Percentiles rank a stretch among this genome's conserved stretches.
Evolutionary conservation across 2,888 invertebrate species (phyloP).

Genomic region (Galerucella pusilla): DNA sequence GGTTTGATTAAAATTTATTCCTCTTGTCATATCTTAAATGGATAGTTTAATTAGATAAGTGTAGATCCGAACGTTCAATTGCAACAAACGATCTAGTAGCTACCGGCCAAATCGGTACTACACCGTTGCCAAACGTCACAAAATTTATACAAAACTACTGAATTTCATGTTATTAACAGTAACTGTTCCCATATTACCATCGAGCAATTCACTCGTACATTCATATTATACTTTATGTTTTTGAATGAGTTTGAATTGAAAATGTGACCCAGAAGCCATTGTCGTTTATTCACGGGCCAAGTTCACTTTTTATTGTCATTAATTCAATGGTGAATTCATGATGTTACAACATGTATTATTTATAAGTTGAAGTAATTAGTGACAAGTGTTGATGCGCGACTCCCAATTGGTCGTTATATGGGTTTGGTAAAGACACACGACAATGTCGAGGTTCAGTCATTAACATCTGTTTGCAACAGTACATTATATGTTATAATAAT

Average conservation of each 20-base stretch:
- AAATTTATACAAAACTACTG: not conserved
- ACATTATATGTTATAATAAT: not conserved
- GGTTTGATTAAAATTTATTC: constrained; percentile 36
- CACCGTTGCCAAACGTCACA: not conserved
- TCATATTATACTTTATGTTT: constrained; percentile 11
- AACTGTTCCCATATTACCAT: not conserved
- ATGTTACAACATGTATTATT: constrained; percentile 38
- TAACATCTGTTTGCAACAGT: not conserved
- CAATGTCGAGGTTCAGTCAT: not conserved
- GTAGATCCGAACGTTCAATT: constrained; percentile 31
- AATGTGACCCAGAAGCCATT: constrained; percentile 45
- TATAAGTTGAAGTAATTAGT: constrained; percentile 33
- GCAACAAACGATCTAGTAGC: constrained; percentile 22
- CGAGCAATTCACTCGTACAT: not conserved
- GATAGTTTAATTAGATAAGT: constrained; percentile 34
- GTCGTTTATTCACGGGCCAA: constrained; percentile 45
- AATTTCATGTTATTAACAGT: not conserved
- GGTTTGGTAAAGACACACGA: not conserved
- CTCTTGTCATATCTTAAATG: constrained; percentile 32
- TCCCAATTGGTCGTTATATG: constrained; percentile 20
- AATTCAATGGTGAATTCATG: constrained; percentile 45
- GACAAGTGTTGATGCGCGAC: constrained; percentile 26
- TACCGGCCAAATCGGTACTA: constrained; percentile 10
- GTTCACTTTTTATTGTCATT: constrained; percentile 45
- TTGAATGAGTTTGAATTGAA: constrained; percentile 32